These are phyloP conservation scores for Naja naja DNA, from an alignment of 2,113 vertebrate species.

Conservation along the genomic window DNA sequence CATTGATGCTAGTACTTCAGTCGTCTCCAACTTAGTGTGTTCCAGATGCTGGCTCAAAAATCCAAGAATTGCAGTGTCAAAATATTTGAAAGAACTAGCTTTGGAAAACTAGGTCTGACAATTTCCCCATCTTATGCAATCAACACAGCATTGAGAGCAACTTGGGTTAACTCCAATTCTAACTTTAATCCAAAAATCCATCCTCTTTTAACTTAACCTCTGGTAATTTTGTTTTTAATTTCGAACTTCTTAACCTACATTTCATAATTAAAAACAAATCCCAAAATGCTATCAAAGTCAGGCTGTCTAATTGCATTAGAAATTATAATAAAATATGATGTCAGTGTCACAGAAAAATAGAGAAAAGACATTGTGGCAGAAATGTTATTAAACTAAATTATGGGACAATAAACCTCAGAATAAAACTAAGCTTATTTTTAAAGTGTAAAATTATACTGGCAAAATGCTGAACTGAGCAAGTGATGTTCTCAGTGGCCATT, in stretches of 20 bases:
- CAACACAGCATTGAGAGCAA: neutral
- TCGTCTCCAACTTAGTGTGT: neutral
- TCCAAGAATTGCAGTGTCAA: neutral
- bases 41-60: neutral
- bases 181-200: neutral
- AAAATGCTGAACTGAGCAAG: neutral
- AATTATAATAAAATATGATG: neutral
- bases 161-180: neutral
- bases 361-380: neutral
- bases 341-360: neutral
- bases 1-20: neutral
- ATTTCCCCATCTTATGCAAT: neutral
- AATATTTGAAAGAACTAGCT: neutral
- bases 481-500: neutral
- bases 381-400: neutral
- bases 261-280: neutral
- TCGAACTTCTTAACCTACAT: neutral
- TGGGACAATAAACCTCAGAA: neutral
- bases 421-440: neutral
- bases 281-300: neutral
- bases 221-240: neutral
- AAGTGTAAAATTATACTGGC: neutral
- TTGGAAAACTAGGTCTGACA: neutral
- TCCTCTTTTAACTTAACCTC: neutral
- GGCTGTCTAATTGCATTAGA: neutral